phyloP scores from a whole-genome alignment of 2,888 invertebrate genomes.

The Tenodera sinensis region DNA sequence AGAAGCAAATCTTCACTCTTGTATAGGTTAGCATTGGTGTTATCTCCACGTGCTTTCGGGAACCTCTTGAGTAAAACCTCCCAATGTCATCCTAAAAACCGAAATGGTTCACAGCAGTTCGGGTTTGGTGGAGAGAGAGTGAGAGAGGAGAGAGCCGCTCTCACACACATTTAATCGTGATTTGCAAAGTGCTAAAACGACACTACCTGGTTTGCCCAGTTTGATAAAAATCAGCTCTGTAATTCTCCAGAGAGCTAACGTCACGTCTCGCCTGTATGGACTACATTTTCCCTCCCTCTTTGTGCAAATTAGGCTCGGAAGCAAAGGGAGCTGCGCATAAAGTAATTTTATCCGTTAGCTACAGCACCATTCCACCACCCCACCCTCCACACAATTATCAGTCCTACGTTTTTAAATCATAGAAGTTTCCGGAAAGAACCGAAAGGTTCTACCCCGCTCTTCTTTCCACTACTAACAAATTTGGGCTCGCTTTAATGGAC shows the following conservation, averaged over 20 bases:
- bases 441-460: not conserved
- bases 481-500: not conserved
- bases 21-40: too few relatives aligned
- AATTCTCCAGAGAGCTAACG: not conserved
- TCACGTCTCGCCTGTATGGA: not conserved
- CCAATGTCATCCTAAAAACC: too few relatives aligned
- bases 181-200: not conserved
- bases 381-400: not conserved
- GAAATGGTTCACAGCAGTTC: too few relatives aligned
- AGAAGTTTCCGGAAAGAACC: not conserved
- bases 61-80: too few relatives aligned
- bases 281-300: not conserved
- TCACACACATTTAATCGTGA: not conserved
- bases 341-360: not conserved
- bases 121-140: too few relatives aligned
- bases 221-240: not conserved
- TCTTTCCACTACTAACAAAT: not conserved
- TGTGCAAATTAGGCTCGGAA: not conserved
- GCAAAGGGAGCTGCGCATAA: not conserved
- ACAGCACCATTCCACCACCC: not conserved
- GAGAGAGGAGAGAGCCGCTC: too few relatives aligned
- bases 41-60: too few relatives aligned
- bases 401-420: not conserved
- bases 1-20: too few relatives aligned
- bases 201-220: not conserved